Conservation (phyloP, 2,797 vertebrate genomes). For the Rhinichthys osculus region DNA sequence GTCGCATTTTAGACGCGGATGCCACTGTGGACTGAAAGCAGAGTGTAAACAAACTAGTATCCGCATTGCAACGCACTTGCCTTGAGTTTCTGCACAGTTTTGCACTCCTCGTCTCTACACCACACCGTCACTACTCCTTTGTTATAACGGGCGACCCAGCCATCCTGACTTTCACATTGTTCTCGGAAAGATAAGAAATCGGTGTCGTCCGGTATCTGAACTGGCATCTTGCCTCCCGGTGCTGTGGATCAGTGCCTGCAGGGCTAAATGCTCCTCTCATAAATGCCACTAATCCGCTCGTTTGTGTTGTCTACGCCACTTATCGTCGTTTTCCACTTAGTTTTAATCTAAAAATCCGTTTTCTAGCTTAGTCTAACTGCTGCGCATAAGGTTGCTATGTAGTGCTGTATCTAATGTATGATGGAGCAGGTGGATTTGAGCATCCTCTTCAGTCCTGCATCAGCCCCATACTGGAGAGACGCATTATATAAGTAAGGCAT, state of each 20-base stretch:
- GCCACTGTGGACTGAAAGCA: background rate
- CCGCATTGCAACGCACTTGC: constrained; percentile 74
- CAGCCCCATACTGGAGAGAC: constrained; percentile 30
- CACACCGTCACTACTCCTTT: constrained; percentile 85
- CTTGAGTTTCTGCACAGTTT: constrained; percentile 83
- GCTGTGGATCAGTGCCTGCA: constrained; percentile 33
- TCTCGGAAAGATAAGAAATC: constrained; percentile 87
- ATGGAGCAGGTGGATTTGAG: constrained; percentile 61
- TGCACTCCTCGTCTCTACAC: constrained; percentile 79
- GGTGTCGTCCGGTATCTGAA: constrained; percentile 86
- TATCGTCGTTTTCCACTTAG: background rate
- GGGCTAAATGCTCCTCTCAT: constrained; percentile 37
- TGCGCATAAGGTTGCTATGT: background rate
- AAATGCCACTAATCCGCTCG: constrained; percentile 35
- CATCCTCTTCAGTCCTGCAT: constrained; percentile 30
- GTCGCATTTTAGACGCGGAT: background rate
- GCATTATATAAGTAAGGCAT: constrained; percentile 65
- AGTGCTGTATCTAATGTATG: constrained; percentile 27
- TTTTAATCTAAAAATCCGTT: background rate
- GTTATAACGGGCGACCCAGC: constrained; percentile 84
- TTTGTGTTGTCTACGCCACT: background rate
- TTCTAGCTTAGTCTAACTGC: background rate
- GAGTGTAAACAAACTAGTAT: constrained; percentile 21
- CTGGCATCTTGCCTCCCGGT: constrained; percentile 73
- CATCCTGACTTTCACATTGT: constrained; percentile 81